These are phyloP conservation scores for Dynastes tityus DNA, from an alignment of 2,888 invertebrate species.

Conservation along the genomic window DNA sequence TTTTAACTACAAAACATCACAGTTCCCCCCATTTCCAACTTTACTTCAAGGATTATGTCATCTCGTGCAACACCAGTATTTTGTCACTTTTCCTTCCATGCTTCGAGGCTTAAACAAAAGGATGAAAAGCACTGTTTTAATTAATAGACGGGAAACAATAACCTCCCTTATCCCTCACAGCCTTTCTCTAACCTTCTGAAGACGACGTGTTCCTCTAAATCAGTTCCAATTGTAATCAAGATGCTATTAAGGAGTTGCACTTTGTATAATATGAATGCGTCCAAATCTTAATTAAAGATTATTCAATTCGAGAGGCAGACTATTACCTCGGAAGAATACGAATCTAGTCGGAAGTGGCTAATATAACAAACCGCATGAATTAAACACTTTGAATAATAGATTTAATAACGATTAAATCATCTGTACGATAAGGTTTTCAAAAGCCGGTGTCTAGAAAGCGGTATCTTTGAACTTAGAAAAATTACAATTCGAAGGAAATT, in stretches of 20 bases:
- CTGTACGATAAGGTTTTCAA: neutral
- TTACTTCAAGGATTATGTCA: neutral
- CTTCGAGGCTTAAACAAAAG: constrained; percentile 3
- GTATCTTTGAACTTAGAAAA: no score
- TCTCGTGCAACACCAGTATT: neutral
- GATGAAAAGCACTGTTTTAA: constrained; percentile 6
- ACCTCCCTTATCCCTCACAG: neutral
- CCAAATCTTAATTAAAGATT: constrained; percentile 67
- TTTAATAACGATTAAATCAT: neutral
- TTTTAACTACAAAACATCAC: no score
- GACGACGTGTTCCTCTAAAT: constrained; percentile 49
- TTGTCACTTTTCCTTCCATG: constrained; percentile 10
- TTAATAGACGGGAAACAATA: constrained; percentile 30
- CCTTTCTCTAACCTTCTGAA: constrained; percentile 18
- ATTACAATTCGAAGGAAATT: no score
- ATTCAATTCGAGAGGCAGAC: constrained; percentile 59
- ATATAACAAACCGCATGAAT: constrained; percentile 27
- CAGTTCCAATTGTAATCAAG: constrained; percentile 59
- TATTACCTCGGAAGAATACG: constrained; percentile 18
- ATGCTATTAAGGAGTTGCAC: constrained; percentile 63
- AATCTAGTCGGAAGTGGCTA: neutral
- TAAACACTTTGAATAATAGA: neutral
- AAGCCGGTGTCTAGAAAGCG: no score
- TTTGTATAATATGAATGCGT: constrained; percentile 63
- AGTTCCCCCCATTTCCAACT: neutral